Percentiles rank a stretch among this genome's conserved stretches.
Conservation (phyloP, 2,888 invertebrate genomes). For the Sinopyrophorus schimmeli region DNA sequence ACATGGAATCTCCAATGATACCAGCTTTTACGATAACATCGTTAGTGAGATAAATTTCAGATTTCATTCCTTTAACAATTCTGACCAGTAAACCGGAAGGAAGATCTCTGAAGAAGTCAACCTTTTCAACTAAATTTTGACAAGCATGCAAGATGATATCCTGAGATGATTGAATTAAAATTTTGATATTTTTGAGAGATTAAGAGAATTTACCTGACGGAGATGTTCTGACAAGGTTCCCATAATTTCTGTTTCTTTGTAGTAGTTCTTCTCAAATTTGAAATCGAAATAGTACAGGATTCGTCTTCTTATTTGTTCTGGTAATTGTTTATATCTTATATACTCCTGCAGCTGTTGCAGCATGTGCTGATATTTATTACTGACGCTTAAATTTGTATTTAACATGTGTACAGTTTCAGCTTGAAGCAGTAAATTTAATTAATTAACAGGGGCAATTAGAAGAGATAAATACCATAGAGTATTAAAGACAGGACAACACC, state of each 20-base stretch:
- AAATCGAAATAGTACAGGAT: slow-evolving; percentile 52
- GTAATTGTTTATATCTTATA: slow-evolving; percentile 54
- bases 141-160: slow-evolving; percentile 62
- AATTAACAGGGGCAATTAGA: neutral
- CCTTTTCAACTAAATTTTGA: slow-evolving; percentile 60
- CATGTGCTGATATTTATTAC: slow-evolving; percentile 42
- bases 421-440: slow-evolving; percentile 8
- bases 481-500: slow-evolving; percentile 30
- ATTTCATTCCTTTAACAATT: slow-evolving; percentile 59
- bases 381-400: slow-evolving; percentile 39
- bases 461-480: slow-evolving; percentile 23
- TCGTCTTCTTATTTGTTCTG: slow-evolving; percentile 47
- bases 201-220: slow-evolving; percentile 47
- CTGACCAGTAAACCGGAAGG: slow-evolving; percentile 57
- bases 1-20: slow-evolving; percentile 65
- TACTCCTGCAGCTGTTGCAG: slow-evolving; percentile 54
- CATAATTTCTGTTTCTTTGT: slow-evolving; percentile 52
- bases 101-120: slow-evolving; percentile 59
- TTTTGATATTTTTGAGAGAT: too few species aligned
- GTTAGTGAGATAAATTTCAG: slow-evolving; percentile 63
- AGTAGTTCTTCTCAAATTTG: slow-evolving; percentile 51
- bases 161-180: slow-evolving; percentile 49
- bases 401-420: slow-evolving; percentile 42
- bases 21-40: slow-evolving; percentile 64
- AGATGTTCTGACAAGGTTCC: slow-evolving; percentile 50